A percentile compares a stretch with the other conserved stretches of the same genome.
Conservation (phyloP, 92 coral and sea anemone genomes). For the Siderastrea radians region DNA sequence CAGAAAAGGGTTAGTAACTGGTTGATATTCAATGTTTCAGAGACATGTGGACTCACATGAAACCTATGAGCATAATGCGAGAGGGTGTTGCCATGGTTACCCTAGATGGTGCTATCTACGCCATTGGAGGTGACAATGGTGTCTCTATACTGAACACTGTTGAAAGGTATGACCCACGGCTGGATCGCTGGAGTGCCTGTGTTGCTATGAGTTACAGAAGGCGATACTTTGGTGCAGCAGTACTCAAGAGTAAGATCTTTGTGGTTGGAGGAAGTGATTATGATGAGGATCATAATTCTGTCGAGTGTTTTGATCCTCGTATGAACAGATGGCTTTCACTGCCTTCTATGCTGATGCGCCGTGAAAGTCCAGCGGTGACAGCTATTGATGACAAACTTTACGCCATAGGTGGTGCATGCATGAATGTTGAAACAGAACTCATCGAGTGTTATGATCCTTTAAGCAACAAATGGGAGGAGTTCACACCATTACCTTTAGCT, state of each 20-base stretch:
- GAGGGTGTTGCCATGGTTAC: conserved; percentile 95
- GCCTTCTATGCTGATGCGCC: conserved; percentile 89
- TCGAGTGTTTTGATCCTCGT: conserved; percentile 94
- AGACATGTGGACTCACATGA: conserved; percentile 89
- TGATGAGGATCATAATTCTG: conserved; percentile 98
- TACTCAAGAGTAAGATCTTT: conserved; percentile 87
- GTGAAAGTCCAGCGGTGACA: conserved; percentile 94
- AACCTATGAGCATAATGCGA: conserved; percentile 91
- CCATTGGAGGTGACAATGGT: conserved; percentile 99
- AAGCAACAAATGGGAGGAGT: conserved; percentile 90
- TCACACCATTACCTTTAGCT: conserved; percentile 84
- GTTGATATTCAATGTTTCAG: conserved; percentile 42
- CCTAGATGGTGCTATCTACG: conserved; percentile 87
- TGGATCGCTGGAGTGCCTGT: conserved; percentile 95
- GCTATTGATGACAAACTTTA: conserved; percentile 87
- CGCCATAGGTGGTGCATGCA: conserved; percentile 94
- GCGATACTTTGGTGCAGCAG: conserved; percentile 98
- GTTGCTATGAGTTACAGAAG: conserved; percentile 91
- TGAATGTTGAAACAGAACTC: conserved; percentile 92
- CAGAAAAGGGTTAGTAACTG: too few species aligned
- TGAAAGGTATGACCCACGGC: conserved; percentile 94
- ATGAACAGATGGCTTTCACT: conserved; percentile 97
- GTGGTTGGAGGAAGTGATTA: conserved; percentile 97
- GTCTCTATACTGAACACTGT: conserved; percentile 87
- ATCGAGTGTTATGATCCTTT: conserved; percentile 90